Base-by-base conservation (phyloP, 2,888 invertebrate species). In the Chrysina gloriosa region DNA sequence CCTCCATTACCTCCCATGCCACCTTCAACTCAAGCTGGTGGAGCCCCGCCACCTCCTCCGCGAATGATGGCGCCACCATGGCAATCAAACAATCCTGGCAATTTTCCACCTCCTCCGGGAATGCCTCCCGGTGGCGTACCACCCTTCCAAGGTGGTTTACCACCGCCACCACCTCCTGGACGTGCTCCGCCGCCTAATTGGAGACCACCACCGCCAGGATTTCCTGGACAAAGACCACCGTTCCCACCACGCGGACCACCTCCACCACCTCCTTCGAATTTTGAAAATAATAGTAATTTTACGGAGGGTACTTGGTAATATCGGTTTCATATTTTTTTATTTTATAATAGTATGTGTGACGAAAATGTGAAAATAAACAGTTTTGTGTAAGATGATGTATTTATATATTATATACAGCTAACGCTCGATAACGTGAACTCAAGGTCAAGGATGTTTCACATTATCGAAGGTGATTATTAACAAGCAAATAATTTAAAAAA, bases 231-330 rank as follows among this genome's bases (percentile, higher is more conserved):
- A 52, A 79, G 85, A 70, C 86, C 86, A 34, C 85, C 87, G 0
- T 88, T 91, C 71, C 90, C 91, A 3, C 90, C 91, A 36, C 86
- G 90, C 73, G 90, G 91, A 34, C 89, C 91, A 0, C 90, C 91
- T 0, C 92, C 91, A 71, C 92, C 92, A 5, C 89, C 90, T 25
- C 87, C 86, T 4, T 80, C 83, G 3, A 75, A 71, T 70, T 78
- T 72, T 71, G 81, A 76, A 39, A 71, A 70, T 5, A 19, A 16
- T 6, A 74, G 70, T 42, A 71, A 65, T 69, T 74, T 74, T 68
- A 69, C 69, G 21, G 76, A 76, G 39, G 73, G 71, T 64, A 75
- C 69, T 70, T 77, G 77, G 77, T 76, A 75, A n/a, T n/a, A n/a
- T n/a, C n/a, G n/a, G 42, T 25, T 23, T 61, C 14, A 31, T 34